Conservation (phyloP, 1,140 invertebrate species). For the Drosophila kohkoa region DNA sequence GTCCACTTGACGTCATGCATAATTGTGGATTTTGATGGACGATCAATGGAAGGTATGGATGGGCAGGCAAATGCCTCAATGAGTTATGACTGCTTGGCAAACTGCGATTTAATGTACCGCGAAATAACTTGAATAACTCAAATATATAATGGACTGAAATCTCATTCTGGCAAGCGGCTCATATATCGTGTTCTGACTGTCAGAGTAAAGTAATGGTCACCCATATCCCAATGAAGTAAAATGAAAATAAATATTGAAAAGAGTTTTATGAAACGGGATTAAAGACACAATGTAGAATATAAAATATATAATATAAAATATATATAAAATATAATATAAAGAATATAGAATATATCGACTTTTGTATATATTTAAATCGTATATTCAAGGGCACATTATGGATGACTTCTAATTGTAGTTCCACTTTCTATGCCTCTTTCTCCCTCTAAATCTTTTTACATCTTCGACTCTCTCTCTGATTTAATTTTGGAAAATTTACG, state of each 20-base stretch:
- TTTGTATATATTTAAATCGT: neutral
- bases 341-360: neutral
- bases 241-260: neutral
- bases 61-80: constrained; percentile 44
- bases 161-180: constrained; percentile 18
- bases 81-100: constrained; percentile 50
- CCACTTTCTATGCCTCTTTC: neutral
- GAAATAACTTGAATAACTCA: constrained; percentile 74
- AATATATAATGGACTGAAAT: constrained; percentile 45
- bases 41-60: constrained; percentile 10
- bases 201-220: neutral
- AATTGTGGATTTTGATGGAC: constrained; percentile 24
- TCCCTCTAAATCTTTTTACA: neutral
- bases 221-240: neutral
- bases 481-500: constrained; percentile 63
- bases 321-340: neutral
- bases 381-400: neutral
- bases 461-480: neutral
- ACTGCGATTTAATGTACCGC: constrained; percentile 62
- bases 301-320: too few species aligned
- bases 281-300: neutral
- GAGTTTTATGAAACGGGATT: neutral
- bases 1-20: constrained; percentile 5
- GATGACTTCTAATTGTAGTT: constrained; percentile 22
- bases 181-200: constrained; percentile 39